Conservation (phyloP, 2,888 invertebrate genomes). For the Netelia melanura region DNA sequence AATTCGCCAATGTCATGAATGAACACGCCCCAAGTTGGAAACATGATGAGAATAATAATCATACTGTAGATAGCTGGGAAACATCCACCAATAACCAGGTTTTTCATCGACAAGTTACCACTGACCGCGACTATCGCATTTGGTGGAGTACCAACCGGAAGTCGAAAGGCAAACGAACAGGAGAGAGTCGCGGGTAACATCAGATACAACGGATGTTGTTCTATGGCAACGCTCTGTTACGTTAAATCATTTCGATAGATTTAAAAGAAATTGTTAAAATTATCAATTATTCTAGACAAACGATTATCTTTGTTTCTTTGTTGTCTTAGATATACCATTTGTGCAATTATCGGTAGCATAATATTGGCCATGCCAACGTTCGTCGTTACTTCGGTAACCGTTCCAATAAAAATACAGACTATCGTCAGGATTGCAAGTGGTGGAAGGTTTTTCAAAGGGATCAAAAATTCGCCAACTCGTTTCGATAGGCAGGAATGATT, state of each 20-base stretch:
- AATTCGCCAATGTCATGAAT: conserved; percentile 88
- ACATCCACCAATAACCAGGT: conserved; percentile 82
- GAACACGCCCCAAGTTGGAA: conserved; percentile 90
- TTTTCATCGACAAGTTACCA: conserved; percentile 84
- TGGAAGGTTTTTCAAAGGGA: conserved; percentile 81
- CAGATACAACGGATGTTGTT: conserved; percentile 82
- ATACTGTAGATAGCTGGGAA: conserved; percentile 87
- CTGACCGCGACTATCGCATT: conserved; percentile 86
- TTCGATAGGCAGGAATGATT: conserved; percentile 85
- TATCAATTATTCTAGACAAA: conserved; percentile 8
- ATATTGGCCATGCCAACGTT: conserved; percentile 87
- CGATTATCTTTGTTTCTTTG: conserved; percentile 10
- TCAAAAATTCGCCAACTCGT: conserved; percentile 84
- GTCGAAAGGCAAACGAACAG: conserved; percentile 84
- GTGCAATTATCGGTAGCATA: conserved; percentile 85
- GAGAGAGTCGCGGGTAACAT: conserved; percentile 81
- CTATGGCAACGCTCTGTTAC: conserved; percentile 75
- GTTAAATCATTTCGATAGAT: conserved; percentile 4
- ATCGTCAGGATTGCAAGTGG: conserved; percentile 83
- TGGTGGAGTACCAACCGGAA: conserved; percentile 87
- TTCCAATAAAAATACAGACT: conserved; percentile 84
- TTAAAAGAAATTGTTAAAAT: conserved; percentile 2
- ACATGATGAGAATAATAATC: conserved; percentile 88
- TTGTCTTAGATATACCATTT: conserved; percentile 79
- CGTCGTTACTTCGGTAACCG: conserved; percentile 86